Conservation (phyloP, 2,113 vertebrate species). For the Pelvicachromis taeniatus region DNA sequence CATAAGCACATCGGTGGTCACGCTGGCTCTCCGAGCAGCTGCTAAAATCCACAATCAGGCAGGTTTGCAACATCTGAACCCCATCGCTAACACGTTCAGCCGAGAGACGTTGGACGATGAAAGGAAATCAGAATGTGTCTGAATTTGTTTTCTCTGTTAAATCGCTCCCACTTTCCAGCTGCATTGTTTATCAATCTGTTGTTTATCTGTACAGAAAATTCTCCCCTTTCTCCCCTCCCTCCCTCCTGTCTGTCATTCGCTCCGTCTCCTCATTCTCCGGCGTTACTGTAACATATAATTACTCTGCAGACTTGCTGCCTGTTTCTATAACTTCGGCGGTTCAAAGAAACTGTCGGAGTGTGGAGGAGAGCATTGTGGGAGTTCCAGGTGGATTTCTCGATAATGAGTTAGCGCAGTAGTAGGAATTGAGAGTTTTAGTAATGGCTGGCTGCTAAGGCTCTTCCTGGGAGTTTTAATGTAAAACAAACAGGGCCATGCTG, state of each 20-base stretch:
- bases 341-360: slow-evolving; percentile 73
- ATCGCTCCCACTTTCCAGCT: slow-evolving; percentile 36
- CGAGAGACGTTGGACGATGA: neutral
- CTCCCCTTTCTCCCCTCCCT: slow-evolving; percentile 14
- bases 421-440: slow-evolving; percentile 72
- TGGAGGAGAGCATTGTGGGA: slow-evolving; percentile 74
- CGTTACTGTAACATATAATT: slow-evolving; percentile 74
- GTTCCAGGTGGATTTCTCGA: slow-evolving; percentile 79
- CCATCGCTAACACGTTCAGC: neutral
- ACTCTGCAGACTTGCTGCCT: slow-evolving; percentile 67
- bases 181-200: slow-evolving; percentile 61
- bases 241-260: slow-evolving; percentile 47
- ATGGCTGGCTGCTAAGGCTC: slow-evolving; percentile 73
- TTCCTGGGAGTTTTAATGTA: slow-evolving; percentile 71
- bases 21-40: neutral
- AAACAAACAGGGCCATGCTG: slow-evolving; percentile 70
- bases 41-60: neutral
- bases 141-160: slow-evolving; percentile 10
- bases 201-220: slow-evolving; percentile 54
- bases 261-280: slow-evolving; percentile 9
- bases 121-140: neutral
- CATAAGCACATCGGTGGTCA: neutral
- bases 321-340: slow-evolving; percentile 67
- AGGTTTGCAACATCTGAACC: neutral
- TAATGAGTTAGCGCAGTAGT: slow-evolving; percentile 72